These are phyloP conservation scores for Poecilobothrus nobilitatus DNA, from an alignment of 2,888 invertebrate species.

Conservation along the genomic window DNA sequence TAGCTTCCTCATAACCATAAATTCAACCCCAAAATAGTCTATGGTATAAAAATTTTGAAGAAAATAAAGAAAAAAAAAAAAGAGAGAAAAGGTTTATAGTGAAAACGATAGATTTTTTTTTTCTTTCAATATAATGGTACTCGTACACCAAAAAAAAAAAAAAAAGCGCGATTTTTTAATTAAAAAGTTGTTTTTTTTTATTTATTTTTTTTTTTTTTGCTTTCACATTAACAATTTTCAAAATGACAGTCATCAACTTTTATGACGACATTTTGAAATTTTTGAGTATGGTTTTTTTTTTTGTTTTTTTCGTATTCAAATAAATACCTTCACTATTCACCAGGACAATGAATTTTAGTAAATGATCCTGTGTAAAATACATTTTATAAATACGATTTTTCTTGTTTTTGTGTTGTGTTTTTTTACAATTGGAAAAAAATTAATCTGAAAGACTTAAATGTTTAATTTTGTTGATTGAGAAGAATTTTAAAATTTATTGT, in stretches of 20 bases:
- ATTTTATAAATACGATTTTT: background rate
- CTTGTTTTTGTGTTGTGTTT: too few relatives aligned
- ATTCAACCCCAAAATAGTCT: too few relatives aligned
- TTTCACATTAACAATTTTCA: background rate
- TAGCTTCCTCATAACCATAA: too few relatives aligned
- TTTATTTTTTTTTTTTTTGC: too few relatives aligned
- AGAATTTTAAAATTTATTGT: background rate
- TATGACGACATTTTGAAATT: background rate
- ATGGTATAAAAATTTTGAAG: too few relatives aligned
- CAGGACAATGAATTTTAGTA: background rate
- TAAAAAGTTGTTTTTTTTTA: background rate
- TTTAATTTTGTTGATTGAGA: conserved; percentile 4
- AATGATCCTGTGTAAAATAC: background rate
- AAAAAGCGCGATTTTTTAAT: background rate
- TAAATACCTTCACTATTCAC: background rate
- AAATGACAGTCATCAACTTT: conserved; percentile 3
- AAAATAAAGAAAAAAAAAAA: too few relatives aligned
- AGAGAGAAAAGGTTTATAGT: too few relatives aligned
- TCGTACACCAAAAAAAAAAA: too few relatives aligned
- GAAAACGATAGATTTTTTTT: too few relatives aligned
- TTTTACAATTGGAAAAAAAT: background rate
- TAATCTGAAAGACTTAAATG: background rate
- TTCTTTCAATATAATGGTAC: too few relatives aligned
- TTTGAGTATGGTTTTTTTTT: background rate
- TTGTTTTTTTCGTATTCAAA: background rate